Conservation (phyloP, 2,113 vertebrate genomes). For the Nesoenas mayeri region DNA sequence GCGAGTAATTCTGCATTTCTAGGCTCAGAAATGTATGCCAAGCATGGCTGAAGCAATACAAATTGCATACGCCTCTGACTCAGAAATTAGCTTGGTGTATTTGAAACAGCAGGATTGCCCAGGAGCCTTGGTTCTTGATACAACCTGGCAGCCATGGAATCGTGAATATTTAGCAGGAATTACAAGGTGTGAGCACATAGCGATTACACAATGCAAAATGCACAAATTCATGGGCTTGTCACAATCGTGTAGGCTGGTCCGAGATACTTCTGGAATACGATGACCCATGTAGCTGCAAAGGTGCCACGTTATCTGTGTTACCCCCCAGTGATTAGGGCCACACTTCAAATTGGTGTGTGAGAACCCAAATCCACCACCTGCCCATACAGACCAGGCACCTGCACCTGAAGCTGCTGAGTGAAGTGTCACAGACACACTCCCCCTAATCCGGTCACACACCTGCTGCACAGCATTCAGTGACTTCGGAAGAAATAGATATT, state of each 20-base stretch:
- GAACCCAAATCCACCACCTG: background rate
- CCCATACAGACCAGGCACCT: background rate
- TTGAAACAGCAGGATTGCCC: background rate
- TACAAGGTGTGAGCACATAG: background rate
- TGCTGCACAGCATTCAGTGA: rapidly evolving
- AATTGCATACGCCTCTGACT: background rate
- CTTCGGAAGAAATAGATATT: background rate
- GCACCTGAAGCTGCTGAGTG: background rate
- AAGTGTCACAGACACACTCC: background rate
- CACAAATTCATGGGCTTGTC: background rate
- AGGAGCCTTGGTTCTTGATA: background rate
- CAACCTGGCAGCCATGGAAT: background rate
- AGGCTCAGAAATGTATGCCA: background rate
- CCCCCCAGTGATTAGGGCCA: rapidly evolving
- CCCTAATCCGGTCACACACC: background rate
- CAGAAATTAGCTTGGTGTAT: background rate
- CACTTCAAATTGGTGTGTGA: background rate
- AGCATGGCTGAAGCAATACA: background rate
- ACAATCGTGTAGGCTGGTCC: background rate
- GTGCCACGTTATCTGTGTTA: background rate
- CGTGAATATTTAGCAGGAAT: background rate
- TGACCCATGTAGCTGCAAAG: background rate
- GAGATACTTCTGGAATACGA: background rate
- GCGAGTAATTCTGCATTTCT: background rate
- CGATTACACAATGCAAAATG: background rate